These are phyloP conservation scores for Indicator maculatus DNA, from an alignment of 2,113 vertebrate genomes.

Conservation along the genomic window DNA sequence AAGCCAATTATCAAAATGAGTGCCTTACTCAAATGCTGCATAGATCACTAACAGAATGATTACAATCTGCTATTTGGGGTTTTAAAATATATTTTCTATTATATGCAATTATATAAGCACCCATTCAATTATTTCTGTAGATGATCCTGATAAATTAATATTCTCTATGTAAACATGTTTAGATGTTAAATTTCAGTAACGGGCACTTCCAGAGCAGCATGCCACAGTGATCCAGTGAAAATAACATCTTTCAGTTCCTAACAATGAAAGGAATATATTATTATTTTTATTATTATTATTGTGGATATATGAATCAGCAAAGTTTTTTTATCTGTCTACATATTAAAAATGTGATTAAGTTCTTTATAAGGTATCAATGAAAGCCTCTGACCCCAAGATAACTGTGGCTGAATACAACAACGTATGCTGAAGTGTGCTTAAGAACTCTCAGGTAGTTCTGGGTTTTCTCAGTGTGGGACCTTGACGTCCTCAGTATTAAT, in stretches of 20 bases:
- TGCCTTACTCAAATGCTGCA: not conserved
- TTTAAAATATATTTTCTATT: not conserved
- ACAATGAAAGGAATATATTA: not conserved
- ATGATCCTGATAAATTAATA: not conserved
- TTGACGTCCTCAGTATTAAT: not conserved
- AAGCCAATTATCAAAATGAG: not conserved
- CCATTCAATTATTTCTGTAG: not conserved
- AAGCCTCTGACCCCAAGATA: not conserved
- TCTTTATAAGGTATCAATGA: not conserved
- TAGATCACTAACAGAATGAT: not conserved
- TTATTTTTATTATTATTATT: not conserved
- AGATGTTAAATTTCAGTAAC: not conserved
- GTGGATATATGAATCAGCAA: not conserved
- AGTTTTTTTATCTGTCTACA: not conserved
- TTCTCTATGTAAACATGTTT: not conserved
- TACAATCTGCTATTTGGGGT: not conserved
- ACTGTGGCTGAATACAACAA: not conserved
- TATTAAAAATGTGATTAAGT: not conserved
- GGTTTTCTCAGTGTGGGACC: not conserved
- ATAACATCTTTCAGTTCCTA: not conserved
- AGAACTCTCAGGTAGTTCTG: not conserved
- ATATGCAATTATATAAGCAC: not conserved
- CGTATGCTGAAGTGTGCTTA: not conserved
- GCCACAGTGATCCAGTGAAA: not conserved
- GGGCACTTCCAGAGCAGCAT: not conserved